phyloP scores from a whole-genome alignment of 2,113 vertebrate genomes.

The Pardalotus punctatus region DNA sequence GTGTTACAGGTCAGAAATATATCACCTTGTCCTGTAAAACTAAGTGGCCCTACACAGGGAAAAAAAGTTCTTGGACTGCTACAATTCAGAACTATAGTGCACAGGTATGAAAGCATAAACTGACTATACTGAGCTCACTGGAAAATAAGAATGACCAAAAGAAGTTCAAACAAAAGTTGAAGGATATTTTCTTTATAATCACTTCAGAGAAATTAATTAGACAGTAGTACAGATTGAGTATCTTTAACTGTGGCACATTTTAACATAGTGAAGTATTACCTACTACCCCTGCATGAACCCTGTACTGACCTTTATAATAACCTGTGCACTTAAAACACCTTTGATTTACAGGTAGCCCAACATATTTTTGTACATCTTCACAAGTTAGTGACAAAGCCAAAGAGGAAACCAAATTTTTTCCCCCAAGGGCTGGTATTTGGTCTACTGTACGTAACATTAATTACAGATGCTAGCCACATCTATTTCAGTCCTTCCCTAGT shows the following conservation, averaged over 20 bases:
- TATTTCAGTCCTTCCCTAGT: neutral
- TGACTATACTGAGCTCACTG: neutral
- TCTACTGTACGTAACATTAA: neutral
- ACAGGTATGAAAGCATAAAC: neutral
- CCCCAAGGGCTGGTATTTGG: neutral
- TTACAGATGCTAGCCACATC: neutral
- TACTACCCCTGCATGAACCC: neutral
- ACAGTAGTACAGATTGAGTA: neutral
- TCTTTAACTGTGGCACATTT: neutral
- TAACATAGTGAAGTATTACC: neutral
- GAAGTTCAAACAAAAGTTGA: neutral
- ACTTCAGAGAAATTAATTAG: neutral
- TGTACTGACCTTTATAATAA: neutral
- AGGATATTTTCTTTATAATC: neutral
- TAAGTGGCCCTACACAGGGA: neutral
- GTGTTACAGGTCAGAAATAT: slow-evolving; percentile 45
- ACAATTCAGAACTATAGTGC: neutral
- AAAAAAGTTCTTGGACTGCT: neutral
- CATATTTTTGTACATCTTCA: neutral
- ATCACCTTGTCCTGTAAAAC: slow-evolving; percentile 49
- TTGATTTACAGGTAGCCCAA: neutral
- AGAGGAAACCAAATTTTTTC: neutral
- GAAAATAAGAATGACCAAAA: neutral
- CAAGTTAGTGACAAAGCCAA: neutral
- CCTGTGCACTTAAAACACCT: neutral